phyloP scores from a whole-genome alignment of 2,113 vertebrate species.

The Neolamprologus kungweensis region DNA sequence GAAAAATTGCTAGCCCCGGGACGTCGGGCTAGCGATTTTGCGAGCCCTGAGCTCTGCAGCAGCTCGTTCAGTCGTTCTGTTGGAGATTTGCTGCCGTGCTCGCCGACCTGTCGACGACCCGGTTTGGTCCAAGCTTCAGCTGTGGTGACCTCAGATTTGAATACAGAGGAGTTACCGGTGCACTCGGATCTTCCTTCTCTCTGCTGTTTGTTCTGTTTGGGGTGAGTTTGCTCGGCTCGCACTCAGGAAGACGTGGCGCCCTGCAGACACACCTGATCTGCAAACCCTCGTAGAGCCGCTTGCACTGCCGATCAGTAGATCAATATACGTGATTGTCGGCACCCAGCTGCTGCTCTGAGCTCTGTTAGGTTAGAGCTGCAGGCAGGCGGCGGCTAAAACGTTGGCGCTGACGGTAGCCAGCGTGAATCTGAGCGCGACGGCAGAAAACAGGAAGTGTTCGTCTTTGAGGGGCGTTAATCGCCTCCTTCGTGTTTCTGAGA shows the following conservation, averaged over 20 bases:
- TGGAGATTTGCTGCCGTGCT: not conserved
- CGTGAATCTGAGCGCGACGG: rapidly evolving
- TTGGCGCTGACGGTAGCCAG: not conserved
- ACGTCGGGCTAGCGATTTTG: no score
- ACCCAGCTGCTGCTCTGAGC: not conserved
- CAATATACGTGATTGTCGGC: not conserved
- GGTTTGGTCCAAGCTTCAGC: not conserved
- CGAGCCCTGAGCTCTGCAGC: not conserved
- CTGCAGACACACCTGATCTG: not conserved
- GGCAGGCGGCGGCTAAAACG: not conserved
- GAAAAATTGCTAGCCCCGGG: no score
- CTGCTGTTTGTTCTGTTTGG: not conserved
- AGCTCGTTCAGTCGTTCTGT: not conserved
- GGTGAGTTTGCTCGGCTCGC: not conserved
- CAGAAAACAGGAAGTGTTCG: not conserved
- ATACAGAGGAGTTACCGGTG: not conserved
- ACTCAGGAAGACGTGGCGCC: not conserved
- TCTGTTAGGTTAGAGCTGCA: not conserved
- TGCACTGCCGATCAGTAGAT: not conserved
- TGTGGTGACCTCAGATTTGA: not conserved
- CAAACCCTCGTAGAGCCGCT: not conserved
- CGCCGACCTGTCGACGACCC: not conserved
- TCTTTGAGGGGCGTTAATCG: not conserved
- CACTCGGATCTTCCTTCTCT: not conserved
- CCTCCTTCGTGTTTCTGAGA: not conserved